Conservation (phyloP, 1,140 invertebrate genomes). For the Drosophila pectinifera region DNA sequence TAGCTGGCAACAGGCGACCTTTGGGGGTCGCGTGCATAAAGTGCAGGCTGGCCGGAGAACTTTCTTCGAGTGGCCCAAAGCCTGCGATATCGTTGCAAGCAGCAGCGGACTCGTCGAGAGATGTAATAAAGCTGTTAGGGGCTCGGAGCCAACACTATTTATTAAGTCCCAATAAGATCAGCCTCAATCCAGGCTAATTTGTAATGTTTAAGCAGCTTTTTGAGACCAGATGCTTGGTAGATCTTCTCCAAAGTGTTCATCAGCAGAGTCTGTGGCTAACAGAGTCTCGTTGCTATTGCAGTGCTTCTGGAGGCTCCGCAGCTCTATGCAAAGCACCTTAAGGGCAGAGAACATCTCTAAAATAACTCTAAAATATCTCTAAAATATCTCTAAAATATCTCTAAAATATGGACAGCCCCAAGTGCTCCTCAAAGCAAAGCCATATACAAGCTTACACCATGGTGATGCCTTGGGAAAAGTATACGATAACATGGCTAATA, state of each 20-base stretch:
- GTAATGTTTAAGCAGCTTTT: neutral
- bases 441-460: conserved; percentile 18
- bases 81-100: neutral
- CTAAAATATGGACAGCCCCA: conserved; percentile 19
- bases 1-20: conserved; percentile 46
- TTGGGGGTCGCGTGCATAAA: conserved; percentile 74
- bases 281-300: neutral
- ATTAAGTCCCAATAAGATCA: neutral
- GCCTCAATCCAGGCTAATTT: neutral
- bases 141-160: neutral
- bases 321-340: conserved; percentile 39
- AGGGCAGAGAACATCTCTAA: conserved; percentile 35
- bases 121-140: conserved; percentile 10
- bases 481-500: conserved; percentile 15
- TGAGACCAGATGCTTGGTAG: neutral
- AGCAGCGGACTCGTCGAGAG: neutral
- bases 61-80: conserved; percentile 52
- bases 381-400: no score
- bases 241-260: conserved; percentile 50
- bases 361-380: no score
- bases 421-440: conserved; percentile 14
- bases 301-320: conserved; percentile 1
- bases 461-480: conserved; percentile 7
- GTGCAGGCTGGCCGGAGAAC: conserved; percentile 57
- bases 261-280: conserved; percentile 33